Percentiles rank a stretch among this genome's conserved stretches.
Conservation (phyloP, 2,113 vertebrate genomes). For the Cebidichthys violaceus region DNA sequence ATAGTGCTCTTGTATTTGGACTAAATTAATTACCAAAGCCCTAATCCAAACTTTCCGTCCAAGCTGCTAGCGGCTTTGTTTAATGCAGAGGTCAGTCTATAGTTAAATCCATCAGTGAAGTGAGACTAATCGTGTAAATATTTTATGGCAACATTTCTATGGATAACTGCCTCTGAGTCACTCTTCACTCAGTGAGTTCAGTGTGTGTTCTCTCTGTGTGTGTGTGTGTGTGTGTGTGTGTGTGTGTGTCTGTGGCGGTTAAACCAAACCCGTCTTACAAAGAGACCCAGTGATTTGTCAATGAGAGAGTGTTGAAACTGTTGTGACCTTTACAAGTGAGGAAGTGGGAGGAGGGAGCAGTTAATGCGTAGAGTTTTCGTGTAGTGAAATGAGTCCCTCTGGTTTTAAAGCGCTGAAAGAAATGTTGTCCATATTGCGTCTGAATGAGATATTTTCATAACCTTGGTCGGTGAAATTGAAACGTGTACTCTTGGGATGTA, state of each 20-base stretch:
- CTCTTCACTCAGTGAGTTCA: conserved; percentile 5
- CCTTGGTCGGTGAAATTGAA: neutral
- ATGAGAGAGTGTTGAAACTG: conserved; percentile 34
- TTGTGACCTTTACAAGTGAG: conserved; percentile 44
- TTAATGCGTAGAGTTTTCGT: conserved; percentile 37
- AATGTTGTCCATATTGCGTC: neutral
- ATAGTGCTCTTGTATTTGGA: conserved; percentile 14
- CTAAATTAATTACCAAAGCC: conserved; percentile 50
- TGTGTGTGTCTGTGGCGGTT: neutral
- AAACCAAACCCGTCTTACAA: conserved; percentile 12
- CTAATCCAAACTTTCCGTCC: conserved; percentile 46
- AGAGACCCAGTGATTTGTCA: conserved; percentile 39
- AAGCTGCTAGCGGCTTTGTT: conserved; percentile 30
- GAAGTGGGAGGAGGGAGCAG: conserved; percentile 32
- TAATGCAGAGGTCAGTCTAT: conserved; percentile 32
- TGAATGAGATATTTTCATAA: conserved; percentile 7
- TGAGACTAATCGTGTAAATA: conserved; percentile 47
- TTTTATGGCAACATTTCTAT: conserved; percentile 52
- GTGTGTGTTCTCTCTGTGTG: conserved; percentile 10
- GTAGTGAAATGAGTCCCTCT: conserved; percentile 4
- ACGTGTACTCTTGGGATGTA: neutral
- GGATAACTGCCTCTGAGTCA: conserved; percentile 42
- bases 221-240: neutral
- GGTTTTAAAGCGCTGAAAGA: conserved; percentile 1
- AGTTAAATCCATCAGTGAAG: conserved; percentile 43